Base-by-base conservation (phyloP, 2,113 vertebrate species). In the Lamprologus speciosus region DNA sequence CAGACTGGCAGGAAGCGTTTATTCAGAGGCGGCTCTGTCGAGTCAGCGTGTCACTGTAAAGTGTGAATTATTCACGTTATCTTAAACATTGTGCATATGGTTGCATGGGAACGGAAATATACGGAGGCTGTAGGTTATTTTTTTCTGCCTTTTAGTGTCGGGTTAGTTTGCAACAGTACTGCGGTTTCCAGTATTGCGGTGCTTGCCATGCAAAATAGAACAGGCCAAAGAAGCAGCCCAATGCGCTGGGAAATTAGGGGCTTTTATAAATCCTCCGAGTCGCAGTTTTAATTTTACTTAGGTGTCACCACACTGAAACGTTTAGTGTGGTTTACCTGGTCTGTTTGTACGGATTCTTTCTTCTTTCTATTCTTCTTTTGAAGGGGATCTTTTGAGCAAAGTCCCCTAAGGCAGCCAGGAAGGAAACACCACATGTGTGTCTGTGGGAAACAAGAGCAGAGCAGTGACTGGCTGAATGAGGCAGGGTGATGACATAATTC, bases 401-500 rank as follows among this genome's bases (percentile, higher is more conserved):
- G 40, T 73, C 23, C 23, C 86, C 82, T 84, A 87, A 80, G 40
- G 53, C 78, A 78, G 70, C 17, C 89, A 85, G 87, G 84, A 90
- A 92, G 94, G 91, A 95, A 95, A 88, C 58, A 40, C 16, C 21
- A 28, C 83, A 57, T 45, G 37, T 80, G 73, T 80, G 79, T 85
- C 82, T 88, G 84, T 90, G 91, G 89, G 91, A 93, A 63, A 89
- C 78, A 63, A 70, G 81, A 89, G 81, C 60, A 60, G 85, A 83
- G 65, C 79, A 75, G 14, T 17, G 68, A 65, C 88, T 82, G 19
- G 7, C 60, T 79, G 57, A 85, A 55, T 84, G 85, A 91, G 70
- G 70, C 81, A 70, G 68, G n/a, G 75, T 31, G 45, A 93, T 95
- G 92, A 93, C 92, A 91, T 93, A 91, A 93, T 88, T 40, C 80